Evolutionary conservation across 2,888 invertebrate genomes (phyloP).

Genomic region (Harpalus rubripes): DNA sequence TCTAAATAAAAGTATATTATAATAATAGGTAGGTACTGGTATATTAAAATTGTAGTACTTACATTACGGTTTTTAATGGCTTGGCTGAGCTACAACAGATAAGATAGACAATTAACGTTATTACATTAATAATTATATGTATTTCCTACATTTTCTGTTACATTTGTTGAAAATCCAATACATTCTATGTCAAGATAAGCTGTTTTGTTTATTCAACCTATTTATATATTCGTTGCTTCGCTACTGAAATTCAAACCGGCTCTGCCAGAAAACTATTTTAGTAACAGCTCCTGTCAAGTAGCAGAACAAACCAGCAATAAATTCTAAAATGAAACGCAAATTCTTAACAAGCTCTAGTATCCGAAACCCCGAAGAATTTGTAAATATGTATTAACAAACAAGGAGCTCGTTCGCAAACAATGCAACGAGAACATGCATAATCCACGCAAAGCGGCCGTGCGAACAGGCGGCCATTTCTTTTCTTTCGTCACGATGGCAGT

Average conservation of each 20-base stretch:
- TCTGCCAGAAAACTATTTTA: conserved; percentile 18
- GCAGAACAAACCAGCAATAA: conserved; percentile 26
- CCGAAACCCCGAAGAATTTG: conserved; percentile 5
- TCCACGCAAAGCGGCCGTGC: conserved; percentile 1
- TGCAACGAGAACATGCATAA: conserved; percentile 24
- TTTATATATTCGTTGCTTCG: conserved; percentile 6
- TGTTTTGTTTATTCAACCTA: neutral
- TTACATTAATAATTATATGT: too few species aligned
- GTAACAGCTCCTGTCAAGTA: conserved; percentile 11
- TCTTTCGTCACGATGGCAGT: conserved; percentile 50
- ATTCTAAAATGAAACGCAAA: conserved; percentile 29
- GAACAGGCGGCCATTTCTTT: conserved; percentile 13
- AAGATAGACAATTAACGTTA: too few species aligned
- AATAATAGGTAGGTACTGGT: too few species aligned
- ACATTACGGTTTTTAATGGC: too few species aligned
- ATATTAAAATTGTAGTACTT: too few species aligned
- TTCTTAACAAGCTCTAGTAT: conserved; percentile 19
- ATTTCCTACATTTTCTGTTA: too few species aligned
- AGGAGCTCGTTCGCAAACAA: conserved; percentile 32
- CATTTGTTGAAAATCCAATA: neutral
- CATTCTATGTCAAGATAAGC: neutral
- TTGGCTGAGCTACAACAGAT: too few species aligned
- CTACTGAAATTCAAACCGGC: conserved; percentile 15
- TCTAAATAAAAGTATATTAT: too few species aligned
- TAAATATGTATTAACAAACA: conserved; percentile 45